Evolutionary conservation across 2,888 invertebrate species (phyloP), one percentile per base, ranked within the genome.

Genomic region (Calliphora vomitoria): DNA sequence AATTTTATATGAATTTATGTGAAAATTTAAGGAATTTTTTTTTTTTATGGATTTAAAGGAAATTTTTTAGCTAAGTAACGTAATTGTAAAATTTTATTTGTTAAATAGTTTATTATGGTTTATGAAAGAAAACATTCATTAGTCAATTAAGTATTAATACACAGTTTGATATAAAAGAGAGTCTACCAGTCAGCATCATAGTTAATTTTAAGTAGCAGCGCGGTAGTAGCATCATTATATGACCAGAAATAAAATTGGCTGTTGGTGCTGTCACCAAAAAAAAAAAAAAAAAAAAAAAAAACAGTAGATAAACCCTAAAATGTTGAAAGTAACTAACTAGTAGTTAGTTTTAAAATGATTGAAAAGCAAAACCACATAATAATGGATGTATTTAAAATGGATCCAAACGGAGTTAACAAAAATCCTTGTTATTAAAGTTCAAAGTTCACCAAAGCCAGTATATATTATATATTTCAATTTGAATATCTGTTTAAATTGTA

Each of bases 101-200:
- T 58, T 25, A 25, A 58, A 25, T 58, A 25, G 1, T 58, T 11
- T 11, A 60, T 35, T 35, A 6, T 35, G 35, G 31, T 31, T 35
- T 35, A 25, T 60, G 15, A 31, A 50, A 15, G 68, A 69, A 69
- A 69, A 47, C 20, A 44, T 50, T 50, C n/a, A 69, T 69, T 69
- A 47, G 47, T 15, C 68, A 69, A 69, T 69, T 69, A 44, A 11
- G 13, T 44, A 69, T 69, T 69, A 47, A 8, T 4, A 47, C 44
- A 69, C 68, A 69, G 68, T 69, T 10, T 47, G 68, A 47, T 25
- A 69, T 50, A 10, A 31, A 69, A n/a, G 5, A 15, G n/a, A 50
- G 25, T 15, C 15, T 31, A 44, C 44, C 44, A 44, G 68, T 44
- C 68, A 69, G 44, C 15, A 25, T 47, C 3, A 8, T 25, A 8